Base-by-base conservation (phyloP, 2,113 vertebrate genomes). In the Beaufortia kweichowensis region DNA sequence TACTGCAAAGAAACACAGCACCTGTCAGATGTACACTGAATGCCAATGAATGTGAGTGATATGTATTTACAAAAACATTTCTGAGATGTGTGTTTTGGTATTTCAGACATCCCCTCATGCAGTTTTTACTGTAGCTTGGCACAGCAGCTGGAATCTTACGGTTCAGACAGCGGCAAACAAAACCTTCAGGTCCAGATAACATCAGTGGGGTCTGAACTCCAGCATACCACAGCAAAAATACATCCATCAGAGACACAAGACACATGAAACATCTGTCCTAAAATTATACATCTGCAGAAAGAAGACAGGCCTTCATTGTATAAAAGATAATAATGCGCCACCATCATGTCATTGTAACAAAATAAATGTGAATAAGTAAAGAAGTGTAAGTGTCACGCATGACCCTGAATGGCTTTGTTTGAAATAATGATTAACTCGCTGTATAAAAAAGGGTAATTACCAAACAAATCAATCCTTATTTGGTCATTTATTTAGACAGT, bases 91-190 rank as follows among this genome's bases (percentile, higher is more conserved):
- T 41, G 35, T 64, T 81, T 84, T 89, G 85, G 82, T 83, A 89
- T 90, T 90, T 84, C 82, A 61, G 35, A 75, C n/a, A n/a, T n/a
- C n/a, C n/a, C n/a, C n/a, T n/a, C 50, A 63, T 78, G 80, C 69
- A 67, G n/a, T 59, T 41, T 17, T 43, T n/a, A 46, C 31, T 15
- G 17, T n/a, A 55, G 63, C 15, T 72, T 66, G 48, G 48, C 48
- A 55, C 67, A 35, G 48, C 28, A 35, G 67, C 1, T 53, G 56
- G 56, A 35, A 33, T 50, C 55, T 35, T 41, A 17, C 21, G 6
- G 26, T 19, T 69, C 57, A 65, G 64, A 70, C n/a, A 53, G 64
- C 12, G 81, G 67, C 63, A 81, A 68, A 48, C 41, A 60, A 79
- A 76, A 61, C 9, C 62, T 2, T 41, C 19, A 24, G 9, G 19